A percentile compares a stretch with the other conserved stretches of the same genome.
Conservation (phyloP, 92 coral and sea anemone genomes). For the Nematostella vectensis region DNA sequence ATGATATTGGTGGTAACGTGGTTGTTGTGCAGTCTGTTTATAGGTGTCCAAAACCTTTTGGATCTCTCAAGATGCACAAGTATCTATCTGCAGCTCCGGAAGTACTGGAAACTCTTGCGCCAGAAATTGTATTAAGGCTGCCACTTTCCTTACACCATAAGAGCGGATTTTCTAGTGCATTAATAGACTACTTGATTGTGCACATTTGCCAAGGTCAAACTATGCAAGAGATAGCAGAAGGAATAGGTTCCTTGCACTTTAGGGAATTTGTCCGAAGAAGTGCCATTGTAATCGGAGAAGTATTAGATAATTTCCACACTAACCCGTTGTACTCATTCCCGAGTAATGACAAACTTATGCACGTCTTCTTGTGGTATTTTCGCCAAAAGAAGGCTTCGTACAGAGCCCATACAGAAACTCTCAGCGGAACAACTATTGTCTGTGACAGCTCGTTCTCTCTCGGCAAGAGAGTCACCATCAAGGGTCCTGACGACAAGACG, state of each 20-base stretch:
- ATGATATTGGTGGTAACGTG: constrained; percentile 75
- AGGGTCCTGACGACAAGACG: constrained; percentile 18
- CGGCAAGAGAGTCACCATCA: constrained; percentile 35
- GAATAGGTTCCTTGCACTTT: constrained; percentile 54
- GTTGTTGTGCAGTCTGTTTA: constrained; percentile 48
- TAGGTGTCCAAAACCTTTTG: constrained; percentile 27
- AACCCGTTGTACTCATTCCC: constrained; percentile 27
- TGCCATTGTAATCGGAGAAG: constrained; percentile 7
- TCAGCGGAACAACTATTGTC: constrained; percentile 19
- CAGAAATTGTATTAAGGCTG: constrained; percentile 28
- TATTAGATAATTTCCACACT: too few relatives aligned
- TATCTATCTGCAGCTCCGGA: constrained; percentile 64
- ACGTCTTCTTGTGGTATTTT: constrained; percentile 40
- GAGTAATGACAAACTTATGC: constrained; percentile 55
- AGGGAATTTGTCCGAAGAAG: constrained; percentile 56
- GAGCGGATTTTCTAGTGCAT: constrained; percentile 48
- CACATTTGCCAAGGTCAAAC: constrained; percentile 64
- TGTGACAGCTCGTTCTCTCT: constrained; percentile 43
- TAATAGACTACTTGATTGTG: constrained; percentile 54
- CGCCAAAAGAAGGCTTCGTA: constrained; percentile 28
- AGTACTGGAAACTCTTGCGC: constrained; percentile 48
- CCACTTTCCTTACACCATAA: constrained; percentile 66
- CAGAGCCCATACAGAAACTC: constrained; percentile 6
- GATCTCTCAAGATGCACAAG: constrained; percentile 28
- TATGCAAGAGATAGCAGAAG: constrained; percentile 36